Base-by-base conservation (phyloP, 2,113 vertebrate genomes). In the Hystrix brachyura region DNA sequence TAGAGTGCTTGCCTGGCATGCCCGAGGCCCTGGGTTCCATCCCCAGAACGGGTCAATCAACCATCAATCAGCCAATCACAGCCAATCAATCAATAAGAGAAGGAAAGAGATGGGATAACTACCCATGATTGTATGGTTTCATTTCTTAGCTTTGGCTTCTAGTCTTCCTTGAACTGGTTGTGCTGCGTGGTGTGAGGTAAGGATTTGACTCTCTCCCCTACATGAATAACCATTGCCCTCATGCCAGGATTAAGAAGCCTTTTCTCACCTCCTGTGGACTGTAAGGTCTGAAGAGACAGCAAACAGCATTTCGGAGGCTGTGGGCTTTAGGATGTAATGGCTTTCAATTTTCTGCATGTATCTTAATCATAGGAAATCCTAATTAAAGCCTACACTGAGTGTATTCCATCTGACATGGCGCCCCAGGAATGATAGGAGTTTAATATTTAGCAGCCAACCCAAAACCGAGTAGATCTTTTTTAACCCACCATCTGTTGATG, bases 291-390 rank as follows among this genome's bases (percentile, higher is more conserved):
- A 32, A 72, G 17, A 59, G n/a, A 23, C 29, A 21, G 38, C 2
- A 72, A n/a, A 23, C 38, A 11, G 48, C 34, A 3, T 60, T 53
- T 27, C 12, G n/a, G 46, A 69, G 76, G 8, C 23, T 3, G 10
- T 6, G 32, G 72, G 25, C 29, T 67, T 25, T 5, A 9, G 6
- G 67, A 34, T 46, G 46, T 19, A 74, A 14, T 29, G 51, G 71
- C 27, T 34, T 80, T 83, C 8, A 17, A 34, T 64, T 62, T 92
- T 72, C 81, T 87, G 8, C 8, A 57, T 19, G 5, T 19, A 55
- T 93, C 87, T 93, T 32, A 96, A 93, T 96, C 60, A 62, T 64
- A 67, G 59, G 46, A 29, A 38, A 94, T 95, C 46, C 81, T 38
- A 88, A 86, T 53, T n/a, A 32, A 65, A 87, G 79, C 90, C 38